phyloP scores from a whole-genome alignment of 1,140 invertebrate species.

The Procambarus virginalis region DNA sequence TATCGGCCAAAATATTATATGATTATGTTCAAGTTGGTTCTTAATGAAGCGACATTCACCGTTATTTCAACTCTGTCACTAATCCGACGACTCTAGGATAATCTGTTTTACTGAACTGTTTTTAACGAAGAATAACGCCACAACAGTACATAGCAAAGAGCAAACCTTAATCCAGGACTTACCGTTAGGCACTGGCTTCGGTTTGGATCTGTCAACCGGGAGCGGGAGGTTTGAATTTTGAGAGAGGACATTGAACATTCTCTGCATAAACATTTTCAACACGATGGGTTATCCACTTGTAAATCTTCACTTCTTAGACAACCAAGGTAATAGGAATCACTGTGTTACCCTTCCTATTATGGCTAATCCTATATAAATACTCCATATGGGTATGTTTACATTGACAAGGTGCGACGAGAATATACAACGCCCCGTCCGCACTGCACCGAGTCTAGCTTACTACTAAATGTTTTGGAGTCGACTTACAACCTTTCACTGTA shows the following conservation, averaged over 20 bases:
- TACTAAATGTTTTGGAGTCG: constrained; percentile 63
- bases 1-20: too few species aligned
- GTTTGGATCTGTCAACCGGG: constrained; percentile 56
- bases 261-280: constrained; percentile 61
- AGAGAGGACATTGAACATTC: constrained; percentile 56
- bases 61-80: too few species aligned
- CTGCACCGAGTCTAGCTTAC: constrained; percentile 50
- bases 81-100: too few species aligned
- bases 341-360: constrained; percentile 18
- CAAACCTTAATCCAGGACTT: constrained; percentile 15
- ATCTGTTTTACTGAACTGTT: too few species aligned
- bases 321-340: background rate
- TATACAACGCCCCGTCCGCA: constrained; percentile 18
- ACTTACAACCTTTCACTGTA: constrained; percentile 62
- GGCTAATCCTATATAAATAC: constrained; percentile 17
- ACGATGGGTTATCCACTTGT: background rate
- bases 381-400: constrained; percentile 56
- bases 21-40: too few species aligned
- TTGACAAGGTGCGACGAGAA: constrained; percentile 24
- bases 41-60: too few species aligned
- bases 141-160: background rate
- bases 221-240: constrained; percentile 59
- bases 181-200: constrained; percentile 53
- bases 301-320: background rate
- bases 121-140: too few species aligned